Evolutionary conservation across 1,140 invertebrate genomes (phyloP).

Genomic region (Drosophila asahinai): DNA sequence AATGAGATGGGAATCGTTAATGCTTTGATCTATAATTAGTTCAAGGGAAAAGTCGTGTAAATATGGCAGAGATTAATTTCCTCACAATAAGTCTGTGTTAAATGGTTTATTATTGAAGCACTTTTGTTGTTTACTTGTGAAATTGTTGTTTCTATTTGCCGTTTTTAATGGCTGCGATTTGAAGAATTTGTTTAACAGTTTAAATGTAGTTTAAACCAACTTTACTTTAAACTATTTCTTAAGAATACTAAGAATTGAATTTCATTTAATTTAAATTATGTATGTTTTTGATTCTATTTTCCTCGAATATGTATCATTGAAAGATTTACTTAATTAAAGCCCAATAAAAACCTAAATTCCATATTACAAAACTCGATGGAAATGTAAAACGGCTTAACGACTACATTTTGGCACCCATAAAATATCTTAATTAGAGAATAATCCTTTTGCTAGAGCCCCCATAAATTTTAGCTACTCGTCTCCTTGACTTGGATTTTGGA

Average conservation of each 20-base stretch:
- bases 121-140: conserved; percentile 3
- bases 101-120: conserved; percentile 10
- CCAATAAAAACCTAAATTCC: no score
- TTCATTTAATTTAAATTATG: no score
- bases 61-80: neutral
- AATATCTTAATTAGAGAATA: neutral
- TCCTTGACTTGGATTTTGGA: conserved; percentile 21
- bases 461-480: neutral
- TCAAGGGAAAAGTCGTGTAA: neutral
- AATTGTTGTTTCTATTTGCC: neutral
- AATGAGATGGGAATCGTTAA: neutral
- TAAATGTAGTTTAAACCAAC: neutral
- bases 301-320: neutral
- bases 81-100: neutral
- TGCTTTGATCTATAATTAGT: conserved; percentile 6
- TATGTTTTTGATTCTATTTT: neutral
- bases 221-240: neutral
- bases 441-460: neutral
- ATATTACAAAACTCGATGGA: no score
- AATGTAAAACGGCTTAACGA: neutral
- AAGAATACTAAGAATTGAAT: no score
- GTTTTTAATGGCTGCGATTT: neutral
- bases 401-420: neutral
- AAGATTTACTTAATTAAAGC: neutral
- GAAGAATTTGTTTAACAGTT: no score